phyloP scores from a whole-genome alignment of 1,140 invertebrate genomes.

The Amphibalanus amphitrite region DNA sequence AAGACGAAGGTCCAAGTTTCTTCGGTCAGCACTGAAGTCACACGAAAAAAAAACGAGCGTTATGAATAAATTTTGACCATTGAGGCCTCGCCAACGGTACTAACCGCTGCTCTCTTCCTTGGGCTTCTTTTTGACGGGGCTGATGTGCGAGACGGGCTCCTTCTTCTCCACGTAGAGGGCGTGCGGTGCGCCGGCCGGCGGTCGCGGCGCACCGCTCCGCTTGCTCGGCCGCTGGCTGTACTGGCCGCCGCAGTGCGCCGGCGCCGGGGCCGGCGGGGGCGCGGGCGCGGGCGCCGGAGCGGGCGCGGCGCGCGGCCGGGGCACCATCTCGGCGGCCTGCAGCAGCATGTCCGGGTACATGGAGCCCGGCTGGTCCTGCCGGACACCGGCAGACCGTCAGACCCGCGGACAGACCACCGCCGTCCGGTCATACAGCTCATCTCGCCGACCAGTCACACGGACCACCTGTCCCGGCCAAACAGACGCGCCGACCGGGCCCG shows the following conservation, averaged over 20 bases:
- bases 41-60: too few species aligned
- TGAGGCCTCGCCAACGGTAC: too few species aligned
- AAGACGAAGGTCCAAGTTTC: too few species aligned
- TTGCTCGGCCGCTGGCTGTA: not conserved
- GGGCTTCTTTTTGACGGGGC: conserved; percentile 2
- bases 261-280: too few species aligned
- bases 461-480: too few species aligned
- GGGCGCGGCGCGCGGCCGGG: too few species aligned
- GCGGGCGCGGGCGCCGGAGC: too few species aligned
- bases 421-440: too few species aligned
- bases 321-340: conserved; percentile 2
- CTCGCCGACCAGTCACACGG: too few species aligned
- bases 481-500: not conserved
- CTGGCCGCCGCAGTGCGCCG: not conserved
- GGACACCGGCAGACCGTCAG: not conserved
- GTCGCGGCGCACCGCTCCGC: not conserved
- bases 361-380: conserved; percentile 3
- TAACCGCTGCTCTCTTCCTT: not conserved
- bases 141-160: not conserved
- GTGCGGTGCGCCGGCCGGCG: not conserved
- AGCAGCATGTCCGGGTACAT: conserved; percentile 2
- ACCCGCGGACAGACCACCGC: too few species aligned
- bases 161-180: not conserved
- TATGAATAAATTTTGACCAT: too few species aligned
- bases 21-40: too few species aligned